Percentiles rank a stretch among this genome's conserved stretches.
phyloP scores from a whole-genome alignment of 2,113 vertebrate species.

The Cranoglanis bouderius region DNA sequence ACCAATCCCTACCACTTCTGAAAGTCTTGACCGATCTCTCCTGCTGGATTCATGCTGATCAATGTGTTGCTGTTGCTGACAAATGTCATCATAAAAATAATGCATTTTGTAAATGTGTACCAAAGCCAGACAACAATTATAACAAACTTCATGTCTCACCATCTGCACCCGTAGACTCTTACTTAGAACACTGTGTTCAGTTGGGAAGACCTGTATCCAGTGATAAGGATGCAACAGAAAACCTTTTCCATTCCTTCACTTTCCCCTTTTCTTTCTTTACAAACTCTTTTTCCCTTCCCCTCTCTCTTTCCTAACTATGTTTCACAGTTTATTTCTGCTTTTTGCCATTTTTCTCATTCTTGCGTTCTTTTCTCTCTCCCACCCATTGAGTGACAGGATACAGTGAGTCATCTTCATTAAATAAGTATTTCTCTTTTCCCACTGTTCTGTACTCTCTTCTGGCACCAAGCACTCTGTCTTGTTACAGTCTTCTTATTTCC shows the following conservation, averaged over 20 bases:
- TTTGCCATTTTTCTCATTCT: background rate
- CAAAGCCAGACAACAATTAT: no score
- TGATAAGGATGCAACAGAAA: background rate
- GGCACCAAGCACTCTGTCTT: background rate
- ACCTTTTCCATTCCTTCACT: background rate
- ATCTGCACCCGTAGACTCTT: background rate
- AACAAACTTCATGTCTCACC: no score
- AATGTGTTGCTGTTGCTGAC: background rate
- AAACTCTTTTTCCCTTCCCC: background rate
- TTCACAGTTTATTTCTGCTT: background rate
- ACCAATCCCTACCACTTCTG: no score
- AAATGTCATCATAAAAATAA: background rate
- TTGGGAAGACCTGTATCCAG: background rate
- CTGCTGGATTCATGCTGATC: no score
- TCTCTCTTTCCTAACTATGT: background rate
- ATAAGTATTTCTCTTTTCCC: background rate
- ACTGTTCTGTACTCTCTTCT: background rate
- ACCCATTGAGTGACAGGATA: background rate
- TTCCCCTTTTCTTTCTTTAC: background rate
- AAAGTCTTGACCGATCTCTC: background rate
- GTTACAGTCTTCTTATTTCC: background rate
- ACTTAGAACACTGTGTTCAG: background rate
- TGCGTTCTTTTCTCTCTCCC: background rate
- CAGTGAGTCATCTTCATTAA: background rate
- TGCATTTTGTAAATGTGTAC: background rate